Evolutionary conservation across 2,113 vertebrate genomes (phyloP).

Genomic region (Etheostoma cragini): DNA sequence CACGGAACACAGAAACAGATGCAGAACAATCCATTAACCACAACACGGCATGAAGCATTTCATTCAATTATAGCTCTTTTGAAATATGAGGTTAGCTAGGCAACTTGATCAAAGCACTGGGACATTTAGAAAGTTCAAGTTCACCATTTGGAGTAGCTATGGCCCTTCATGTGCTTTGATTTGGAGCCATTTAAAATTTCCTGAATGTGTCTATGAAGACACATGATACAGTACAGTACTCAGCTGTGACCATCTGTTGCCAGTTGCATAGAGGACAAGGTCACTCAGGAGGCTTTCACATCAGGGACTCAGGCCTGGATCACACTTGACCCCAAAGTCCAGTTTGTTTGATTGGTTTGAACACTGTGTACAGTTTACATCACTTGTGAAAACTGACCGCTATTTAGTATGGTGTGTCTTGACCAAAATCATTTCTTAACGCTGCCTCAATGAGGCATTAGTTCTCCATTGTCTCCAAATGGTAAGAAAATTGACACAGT

Average conservation of each 20-base stretch:
- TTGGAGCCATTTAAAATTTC: neutral
- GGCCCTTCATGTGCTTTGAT: conserved; percentile 20
- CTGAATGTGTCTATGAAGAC: conserved; percentile 1
- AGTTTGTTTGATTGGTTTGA: too few relatives aligned
- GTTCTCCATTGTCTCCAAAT: neutral
- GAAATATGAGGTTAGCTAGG: conserved; percentile 22
- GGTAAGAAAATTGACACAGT: neutral
- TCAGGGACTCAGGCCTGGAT: too few relatives aligned
- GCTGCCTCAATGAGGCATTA: too few relatives aligned
- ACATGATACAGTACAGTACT: neutral
- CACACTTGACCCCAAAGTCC: too few relatives aligned
- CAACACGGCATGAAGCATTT: conserved; percentile 17
- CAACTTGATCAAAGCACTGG: conserved; percentile 18
- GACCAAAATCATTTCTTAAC: too few relatives aligned
- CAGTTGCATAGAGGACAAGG: neutral
- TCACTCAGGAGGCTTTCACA: neutral
- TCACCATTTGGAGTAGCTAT: neutral
- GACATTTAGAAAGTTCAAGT: conserved; percentile 31
- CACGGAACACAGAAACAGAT: conserved; percentile 31
- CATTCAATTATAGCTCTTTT: conserved; percentile 44
- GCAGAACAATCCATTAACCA: conserved; percentile 34
- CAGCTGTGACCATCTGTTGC: conserved; percentile 1
- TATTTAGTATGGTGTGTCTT: too few relatives aligned
- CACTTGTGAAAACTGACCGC: too few relatives aligned
- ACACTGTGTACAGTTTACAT: too few relatives aligned